Percentiles rank a stretch among this genome's conserved stretches.
Conservation (phyloP, 2,797 vertebrate species). For the Notolabrus celidotus region DNA sequence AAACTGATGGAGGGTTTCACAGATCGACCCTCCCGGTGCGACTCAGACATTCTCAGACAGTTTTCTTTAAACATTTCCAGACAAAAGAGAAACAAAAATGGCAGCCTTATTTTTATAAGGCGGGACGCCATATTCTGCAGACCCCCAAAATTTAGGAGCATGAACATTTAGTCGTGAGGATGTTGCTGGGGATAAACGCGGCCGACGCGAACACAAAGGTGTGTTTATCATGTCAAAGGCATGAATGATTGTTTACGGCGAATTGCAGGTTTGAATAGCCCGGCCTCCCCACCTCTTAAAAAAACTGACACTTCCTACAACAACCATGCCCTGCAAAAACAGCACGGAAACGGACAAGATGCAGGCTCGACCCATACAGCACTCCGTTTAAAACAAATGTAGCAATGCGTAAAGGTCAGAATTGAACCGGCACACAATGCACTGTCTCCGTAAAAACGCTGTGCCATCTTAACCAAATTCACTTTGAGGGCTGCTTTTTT, state of each 20-base stretch:
- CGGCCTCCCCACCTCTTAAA: slow-evolving; percentile 86
- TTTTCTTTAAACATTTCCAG: slow-evolving; percentile 96
- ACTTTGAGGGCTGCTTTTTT: slow-evolving; percentile 68
- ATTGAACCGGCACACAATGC: slow-evolving; percentile 24
- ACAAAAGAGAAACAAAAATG: slow-evolving; percentile 99
- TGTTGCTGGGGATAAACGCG: slow-evolving; percentile 11
- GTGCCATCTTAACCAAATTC: slow-evolving; percentile 66
- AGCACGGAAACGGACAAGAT: slow-evolving; percentile 72
- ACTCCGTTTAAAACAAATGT: slow-evolving; percentile 37
- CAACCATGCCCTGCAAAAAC: slow-evolving; percentile 84
- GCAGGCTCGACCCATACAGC: slow-evolving; percentile 49
- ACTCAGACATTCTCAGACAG: slow-evolving; percentile 89
- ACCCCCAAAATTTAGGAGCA: slow-evolving; percentile 81
- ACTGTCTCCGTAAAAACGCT: slow-evolving; percentile 28
- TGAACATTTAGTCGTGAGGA: slow-evolving; percentile 45
- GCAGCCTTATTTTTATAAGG: slow-evolving; percentile 98
- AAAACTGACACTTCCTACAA: slow-evolving; percentile 92
- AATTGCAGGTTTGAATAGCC: slow-evolving; percentile 94
- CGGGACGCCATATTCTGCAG: slow-evolving; percentile 99
- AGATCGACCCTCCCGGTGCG: slow-evolving; percentile 67
- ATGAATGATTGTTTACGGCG: slow-evolving; percentile 91
- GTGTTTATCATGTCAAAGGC: slow-evolving; percentile 84
- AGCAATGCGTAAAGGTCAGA: slow-evolving; percentile 35
- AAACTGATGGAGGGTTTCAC: slow-evolving; percentile 1
- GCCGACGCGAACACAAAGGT: slow-evolving; percentile 70